A percentile compares a stretch with the other conserved stretches of the same genome.
phyloP scores from a whole-genome alignment of 2,888 invertebrate species.

The Tipula helvola region DNA sequence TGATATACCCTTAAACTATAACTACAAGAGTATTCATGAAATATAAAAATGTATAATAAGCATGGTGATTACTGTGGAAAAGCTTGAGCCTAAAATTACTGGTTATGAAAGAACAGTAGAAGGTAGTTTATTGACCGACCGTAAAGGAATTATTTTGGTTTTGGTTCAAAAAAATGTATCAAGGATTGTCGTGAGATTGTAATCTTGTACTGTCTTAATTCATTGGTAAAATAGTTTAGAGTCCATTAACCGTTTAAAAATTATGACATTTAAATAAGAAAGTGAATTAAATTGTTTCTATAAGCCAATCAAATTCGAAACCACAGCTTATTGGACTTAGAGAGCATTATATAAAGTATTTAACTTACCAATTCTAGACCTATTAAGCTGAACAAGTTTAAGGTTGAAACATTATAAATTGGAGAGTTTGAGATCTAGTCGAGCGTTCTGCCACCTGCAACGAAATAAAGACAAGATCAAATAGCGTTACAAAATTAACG shows the following conservation, averaged over 20 bases:
- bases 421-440: no score
- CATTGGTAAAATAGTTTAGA: not conserved
- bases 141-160: not conserved
- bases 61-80: not conserved
- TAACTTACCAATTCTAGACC: no score
- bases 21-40: not conserved
- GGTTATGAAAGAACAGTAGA: not conserved
- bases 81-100: not conserved
- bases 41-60: not conserved
- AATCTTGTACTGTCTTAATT: not conserved
- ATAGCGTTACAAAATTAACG: no score
- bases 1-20: not conserved
- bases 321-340: no score
- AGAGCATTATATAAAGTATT: no score
- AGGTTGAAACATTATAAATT: no score
- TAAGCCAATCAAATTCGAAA: no score
- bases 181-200: not conserved
- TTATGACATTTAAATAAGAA: not conserved
- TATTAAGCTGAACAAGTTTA: no score
- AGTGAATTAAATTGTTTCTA: not conserved
- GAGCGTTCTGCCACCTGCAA: no score
- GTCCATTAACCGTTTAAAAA: not conserved
- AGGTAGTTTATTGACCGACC: not conserved
- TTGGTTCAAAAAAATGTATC: not conserved
- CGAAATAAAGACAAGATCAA: no score